phyloP scores from a whole-genome alignment of 2,113 vertebrate species.

The Riparia riparia region DNA sequence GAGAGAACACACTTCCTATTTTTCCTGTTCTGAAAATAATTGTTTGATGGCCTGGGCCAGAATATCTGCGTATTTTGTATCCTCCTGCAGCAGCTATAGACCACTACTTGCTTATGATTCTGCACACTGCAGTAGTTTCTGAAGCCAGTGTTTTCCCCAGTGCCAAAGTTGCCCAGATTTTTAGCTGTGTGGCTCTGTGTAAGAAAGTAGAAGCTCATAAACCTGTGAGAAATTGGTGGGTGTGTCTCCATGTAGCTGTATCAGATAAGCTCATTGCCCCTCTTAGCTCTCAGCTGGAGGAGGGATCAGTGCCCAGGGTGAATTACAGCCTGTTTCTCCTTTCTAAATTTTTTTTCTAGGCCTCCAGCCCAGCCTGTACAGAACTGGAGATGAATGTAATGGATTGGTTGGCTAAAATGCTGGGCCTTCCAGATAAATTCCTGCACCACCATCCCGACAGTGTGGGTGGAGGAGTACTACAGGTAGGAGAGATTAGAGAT shows the following conservation, averaged over 20 bases:
- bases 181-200: not conserved
- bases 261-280: not conserved
- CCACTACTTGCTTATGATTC: not conserved
- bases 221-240: not conserved
- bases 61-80: not conserved
- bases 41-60: not conserved
- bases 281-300: accelerated
- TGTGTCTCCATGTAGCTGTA: not conserved
- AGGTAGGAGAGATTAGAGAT: constrained; percentile 75
- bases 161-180: not conserved
- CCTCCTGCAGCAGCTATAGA: not conserved
- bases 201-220: not conserved
- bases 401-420: constrained; percentile 96
- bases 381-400: constrained; percentile 96
- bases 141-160: not conserved
- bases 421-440: constrained; percentile 91
- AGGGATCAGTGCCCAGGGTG: not conserved
- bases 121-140: not conserved
- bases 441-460: constrained; percentile 88
- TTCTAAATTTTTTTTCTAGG: constrained; percentile 72
- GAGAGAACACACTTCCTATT: not conserved
- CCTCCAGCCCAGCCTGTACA: constrained; percentile 94
- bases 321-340: not conserved
- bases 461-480: constrained; percentile 90
- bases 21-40: not conserved